Base-by-base conservation (phyloP, 2,888 invertebrate genomes). In the Glomeris marginata region DNA sequence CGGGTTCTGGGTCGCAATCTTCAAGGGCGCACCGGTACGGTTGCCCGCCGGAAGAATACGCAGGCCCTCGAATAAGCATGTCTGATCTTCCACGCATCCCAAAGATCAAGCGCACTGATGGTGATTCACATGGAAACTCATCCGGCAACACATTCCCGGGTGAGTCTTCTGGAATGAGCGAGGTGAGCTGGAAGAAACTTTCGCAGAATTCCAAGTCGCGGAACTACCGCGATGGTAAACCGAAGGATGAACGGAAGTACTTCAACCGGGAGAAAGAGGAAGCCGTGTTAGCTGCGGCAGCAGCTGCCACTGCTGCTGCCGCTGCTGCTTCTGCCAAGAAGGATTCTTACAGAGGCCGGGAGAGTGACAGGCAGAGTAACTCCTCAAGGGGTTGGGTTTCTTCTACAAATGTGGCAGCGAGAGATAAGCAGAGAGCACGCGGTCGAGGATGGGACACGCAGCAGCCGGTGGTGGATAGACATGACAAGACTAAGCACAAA, bases 121-220 rank as follows among this genome's bases (percentile, higher is more conserved):
- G 38, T 13, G 18, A 10, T 22, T 36, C 41, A 28, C 28, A 13
- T 2, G 45, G 35, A n/a, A 13, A 18, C 11, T 15, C 20, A 3
- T 40, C 48, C 15, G 2, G 16, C n/a, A 16, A 28, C 28, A n/a
- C n/a, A n/a, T n/a, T 33, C 21, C 2, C 16, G n/a, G 46, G 20
- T 34, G 35, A 18, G n/a, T 41, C 47, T 48, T 52, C 52, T 45
- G 50, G 44, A 20, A 49, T 13, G 36, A 41, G 35, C 5, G 56
- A 57, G 45, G 53, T 59, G 13, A 67, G 76, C 0, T 88, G 88
- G 72, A 87, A 86, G 61, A 86, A 86, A 64, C 70, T 83, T 11
- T 81, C 81, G 41, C 84, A 81, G 64, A 81, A 72, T 57, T 78
- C 77, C 18, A 84, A 81, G 63, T 84, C 80, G 60, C 71, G 82